phyloP scores from a whole-genome alignment of 2,797 vertebrate genomes.

The Neomorphus geoffroyi region DNA sequence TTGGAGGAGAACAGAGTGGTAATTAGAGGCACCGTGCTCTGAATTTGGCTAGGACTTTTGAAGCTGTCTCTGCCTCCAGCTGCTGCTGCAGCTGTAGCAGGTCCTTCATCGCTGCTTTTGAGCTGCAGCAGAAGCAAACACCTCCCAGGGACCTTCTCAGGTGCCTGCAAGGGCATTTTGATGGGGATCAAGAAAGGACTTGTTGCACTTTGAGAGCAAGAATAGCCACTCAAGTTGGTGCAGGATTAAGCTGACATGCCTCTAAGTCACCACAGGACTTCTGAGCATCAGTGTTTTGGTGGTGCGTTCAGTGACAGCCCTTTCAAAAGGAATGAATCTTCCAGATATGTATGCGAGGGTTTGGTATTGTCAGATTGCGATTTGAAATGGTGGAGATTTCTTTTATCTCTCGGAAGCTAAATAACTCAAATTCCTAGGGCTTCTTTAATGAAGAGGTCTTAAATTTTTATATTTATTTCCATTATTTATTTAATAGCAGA shows the following conservation, averaged over 20 bases:
- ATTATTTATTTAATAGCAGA: background rate
- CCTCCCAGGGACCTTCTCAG: background rate
- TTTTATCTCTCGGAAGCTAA: background rate
- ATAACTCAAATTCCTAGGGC: background rate
- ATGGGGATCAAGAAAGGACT: background rate
- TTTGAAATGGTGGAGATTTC: background rate
- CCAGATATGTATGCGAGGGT: background rate
- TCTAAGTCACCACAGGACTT: background rate
- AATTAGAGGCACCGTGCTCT: background rate
- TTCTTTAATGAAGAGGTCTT: background rate
- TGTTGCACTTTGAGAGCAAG: background rate
- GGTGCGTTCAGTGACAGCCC: background rate
- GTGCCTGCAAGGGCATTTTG: background rate
- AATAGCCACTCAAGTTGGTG: rapidly evolving
- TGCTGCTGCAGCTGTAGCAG: background rate
- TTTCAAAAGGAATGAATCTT: conserved; percentile 21
- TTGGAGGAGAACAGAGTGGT: background rate
- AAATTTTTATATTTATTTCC: background rate
- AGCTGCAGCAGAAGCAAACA: background rate
- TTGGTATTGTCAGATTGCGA: background rate
- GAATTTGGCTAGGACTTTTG: background rate
- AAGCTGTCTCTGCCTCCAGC: background rate
- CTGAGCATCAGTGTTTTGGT: background rate
- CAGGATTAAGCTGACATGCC: background rate
- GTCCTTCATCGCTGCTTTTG: background rate